phyloP scores from a whole-genome alignment of 2,113 vertebrate genomes.

The Leptosomus discolor region DNA sequence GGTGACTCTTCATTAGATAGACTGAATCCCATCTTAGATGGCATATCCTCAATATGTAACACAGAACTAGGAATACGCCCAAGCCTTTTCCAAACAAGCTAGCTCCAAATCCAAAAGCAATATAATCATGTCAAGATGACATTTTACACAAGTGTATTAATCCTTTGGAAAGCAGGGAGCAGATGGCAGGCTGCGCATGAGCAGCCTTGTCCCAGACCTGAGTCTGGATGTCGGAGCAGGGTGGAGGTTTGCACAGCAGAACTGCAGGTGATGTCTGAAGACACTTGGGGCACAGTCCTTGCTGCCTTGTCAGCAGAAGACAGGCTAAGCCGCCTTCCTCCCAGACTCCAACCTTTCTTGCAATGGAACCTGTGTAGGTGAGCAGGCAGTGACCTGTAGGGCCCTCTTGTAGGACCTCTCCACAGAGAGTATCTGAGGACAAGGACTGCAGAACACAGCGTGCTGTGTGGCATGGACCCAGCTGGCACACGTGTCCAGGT shows the following conservation, averaged over 20 bases:
- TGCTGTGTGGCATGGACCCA: not conserved
- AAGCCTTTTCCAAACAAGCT: not conserved
- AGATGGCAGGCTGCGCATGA: not conserved
- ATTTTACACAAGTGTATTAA: not conserved
- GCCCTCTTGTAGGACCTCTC: not conserved
- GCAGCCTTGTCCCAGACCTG: not conserved
- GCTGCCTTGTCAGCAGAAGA: not conserved
- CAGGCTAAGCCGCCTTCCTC: not conserved
- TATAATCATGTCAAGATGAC: not conserved
- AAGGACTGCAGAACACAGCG: not conserved
- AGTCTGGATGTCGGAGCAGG: not conserved
- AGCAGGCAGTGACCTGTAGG: not conserved
- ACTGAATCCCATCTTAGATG: not conserved
- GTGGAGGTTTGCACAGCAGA: not conserved
- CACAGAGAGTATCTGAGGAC: not conserved
- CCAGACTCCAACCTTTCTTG: not conserved
- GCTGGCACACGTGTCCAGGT: rapidly evolving
- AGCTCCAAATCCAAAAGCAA: not conserved
- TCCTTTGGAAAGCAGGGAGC: not conserved
- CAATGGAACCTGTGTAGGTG: not conserved
- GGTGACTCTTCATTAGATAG: not conserved
- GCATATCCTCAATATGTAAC: not conserved
- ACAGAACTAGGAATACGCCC: not conserved
- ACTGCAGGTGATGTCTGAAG: not conserved
- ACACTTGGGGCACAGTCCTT: not conserved